phyloP scores from a whole-genome alignment of 2,888 invertebrate genomes.

The Dryobota labecula region DNA sequence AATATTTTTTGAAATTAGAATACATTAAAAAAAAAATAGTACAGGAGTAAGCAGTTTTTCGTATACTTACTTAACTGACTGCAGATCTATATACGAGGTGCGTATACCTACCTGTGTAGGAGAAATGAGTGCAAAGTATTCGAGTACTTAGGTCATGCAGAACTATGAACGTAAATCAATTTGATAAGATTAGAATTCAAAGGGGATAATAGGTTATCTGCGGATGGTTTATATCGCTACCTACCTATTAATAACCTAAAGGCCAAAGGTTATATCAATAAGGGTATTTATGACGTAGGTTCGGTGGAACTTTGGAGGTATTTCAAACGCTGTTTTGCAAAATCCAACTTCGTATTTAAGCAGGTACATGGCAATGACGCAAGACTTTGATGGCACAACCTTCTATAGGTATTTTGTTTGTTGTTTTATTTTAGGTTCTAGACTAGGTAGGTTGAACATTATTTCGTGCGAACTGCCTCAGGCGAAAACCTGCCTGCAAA shows the following conservation, averaged over 20 bases:
- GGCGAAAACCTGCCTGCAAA: background rate
- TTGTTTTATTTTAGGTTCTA: slow-evolving; percentile 12
- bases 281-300: slow-evolving; percentile 45
- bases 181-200: slow-evolving; percentile 43
- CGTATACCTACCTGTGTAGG: background rate
- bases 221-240: slow-evolving; percentile 11
- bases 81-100: background rate
- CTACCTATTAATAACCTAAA: slow-evolving; percentile 41
- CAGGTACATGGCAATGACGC: slow-evolving; percentile 17
- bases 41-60: background rate
- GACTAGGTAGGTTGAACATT: background rate
- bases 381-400: slow-evolving; percentile 12
- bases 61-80: background rate
- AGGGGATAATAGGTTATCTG: slow-evolving; percentile 48
- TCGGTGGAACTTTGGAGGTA: slow-evolving; percentile 24
- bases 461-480: slow-evolving; percentile 1
- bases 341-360: slow-evolving; percentile 22
- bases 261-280: slow-evolving; percentile 45
- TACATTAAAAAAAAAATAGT: background rate
- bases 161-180: slow-evolving; percentile 43
- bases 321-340: slow-evolving; percentile 21
- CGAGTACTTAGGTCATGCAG: slow-evolving; percentile 4
- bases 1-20: background rate
- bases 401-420: slow-evolving; percentile 1
- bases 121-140: slow-evolving; percentile 10